These are phyloP conservation scores for Heliconius himera DNA, from an alignment of 1,140 invertebrate genomes.

Conservation along the genomic window DNA sequence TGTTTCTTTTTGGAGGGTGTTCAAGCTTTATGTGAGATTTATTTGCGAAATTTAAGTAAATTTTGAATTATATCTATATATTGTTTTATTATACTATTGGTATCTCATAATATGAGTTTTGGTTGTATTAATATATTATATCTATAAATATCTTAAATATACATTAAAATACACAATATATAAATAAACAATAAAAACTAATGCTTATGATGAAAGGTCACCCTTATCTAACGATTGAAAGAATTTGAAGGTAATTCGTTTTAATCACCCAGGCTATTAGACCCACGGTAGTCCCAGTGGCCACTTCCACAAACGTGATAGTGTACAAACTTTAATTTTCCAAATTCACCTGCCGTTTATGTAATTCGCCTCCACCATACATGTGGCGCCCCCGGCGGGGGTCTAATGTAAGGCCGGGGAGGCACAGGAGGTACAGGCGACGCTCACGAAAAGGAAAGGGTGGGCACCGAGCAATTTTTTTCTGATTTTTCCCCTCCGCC, in stretches of 20 bases:
- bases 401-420: slow-evolving; percentile 67
- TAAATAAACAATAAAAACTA: too few relatives aligned
- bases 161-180: too few relatives aligned
- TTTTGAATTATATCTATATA: neutral
- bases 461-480: slow-evolving; percentile 76
- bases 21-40: slow-evolving; percentile 1
- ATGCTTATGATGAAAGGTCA: neutral
- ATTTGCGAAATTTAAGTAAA: neutral
- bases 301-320: slow-evolving; percentile 47
- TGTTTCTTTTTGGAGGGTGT: slow-evolving; percentile 26
- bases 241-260: slow-evolving; percentile 14
- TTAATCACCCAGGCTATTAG: slow-evolving; percentile 33
- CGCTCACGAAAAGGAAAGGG: slow-evolving; percentile 79
- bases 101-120: neutral
- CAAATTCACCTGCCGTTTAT: slow-evolving; percentile 79
- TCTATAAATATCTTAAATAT: too few relatives aligned
- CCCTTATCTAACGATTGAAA: neutral
- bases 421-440: slow-evolving; percentile 57
- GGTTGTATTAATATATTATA: too few relatives aligned
- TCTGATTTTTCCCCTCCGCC: slow-evolving; percentile 75
- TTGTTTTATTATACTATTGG: neutral
- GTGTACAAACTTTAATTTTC: slow-evolving; percentile 76
- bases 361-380: slow-evolving; percentile 74
- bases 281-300: slow-evolving; percentile 45
- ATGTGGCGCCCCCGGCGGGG: slow-evolving; percentile 65